Evolutionary conservation across 1,140 invertebrate genomes (phyloP).

Genomic region (Drosophila albomicans): DNA sequence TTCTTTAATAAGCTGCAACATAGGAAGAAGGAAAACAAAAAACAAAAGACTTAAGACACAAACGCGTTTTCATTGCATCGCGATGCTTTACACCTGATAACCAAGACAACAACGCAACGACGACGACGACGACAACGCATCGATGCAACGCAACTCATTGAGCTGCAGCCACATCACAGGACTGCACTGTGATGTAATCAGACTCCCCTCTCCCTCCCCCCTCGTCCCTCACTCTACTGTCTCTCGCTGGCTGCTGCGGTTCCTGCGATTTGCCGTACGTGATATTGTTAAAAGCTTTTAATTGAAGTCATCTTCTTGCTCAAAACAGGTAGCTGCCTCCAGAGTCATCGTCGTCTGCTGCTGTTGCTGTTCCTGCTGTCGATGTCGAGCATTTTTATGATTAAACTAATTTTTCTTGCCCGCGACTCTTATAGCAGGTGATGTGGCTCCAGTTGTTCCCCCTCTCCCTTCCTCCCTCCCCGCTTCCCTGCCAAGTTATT

Average conservation of each 20-base stretch:
- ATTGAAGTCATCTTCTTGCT: constrained; percentile 83
- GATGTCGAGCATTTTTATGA: constrained; percentile 83
- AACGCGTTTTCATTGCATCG: constrained; percentile 69
- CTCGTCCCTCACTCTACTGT: neutral
- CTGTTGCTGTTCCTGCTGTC: constrained; percentile 34
- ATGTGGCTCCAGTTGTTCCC: constrained; percentile 50
- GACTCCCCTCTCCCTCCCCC: constrained; percentile 24
- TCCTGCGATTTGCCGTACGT: constrained; percentile 75
- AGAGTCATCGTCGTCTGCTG: constrained; percentile 40
- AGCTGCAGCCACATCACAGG: constrained; percentile 38
- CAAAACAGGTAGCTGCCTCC: constrained; percentile 82
- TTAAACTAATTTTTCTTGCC: constrained; percentile 84
- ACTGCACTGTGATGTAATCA: constrained; percentile 78
- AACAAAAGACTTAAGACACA: constrained; percentile 77
- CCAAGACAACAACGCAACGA: constrained; percentile 25
- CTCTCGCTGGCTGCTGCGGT: constrained; percentile 6
- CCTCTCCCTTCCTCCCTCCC: constrained; percentile 19
- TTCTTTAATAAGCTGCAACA: constrained; percentile 50
- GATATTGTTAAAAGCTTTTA: constrained; percentile 85
- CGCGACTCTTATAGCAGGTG: constrained; percentile 73
- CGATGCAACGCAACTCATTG: constrained; percentile 47
- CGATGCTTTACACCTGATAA: constrained; percentile 83
- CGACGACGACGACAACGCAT: constrained; percentile 28
- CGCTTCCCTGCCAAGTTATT: constrained; percentile 73
- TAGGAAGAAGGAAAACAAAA: constrained; percentile 31